Conservation (phyloP, 2,113 vertebrate species). For the Haemorhous mexicanus region DNA sequence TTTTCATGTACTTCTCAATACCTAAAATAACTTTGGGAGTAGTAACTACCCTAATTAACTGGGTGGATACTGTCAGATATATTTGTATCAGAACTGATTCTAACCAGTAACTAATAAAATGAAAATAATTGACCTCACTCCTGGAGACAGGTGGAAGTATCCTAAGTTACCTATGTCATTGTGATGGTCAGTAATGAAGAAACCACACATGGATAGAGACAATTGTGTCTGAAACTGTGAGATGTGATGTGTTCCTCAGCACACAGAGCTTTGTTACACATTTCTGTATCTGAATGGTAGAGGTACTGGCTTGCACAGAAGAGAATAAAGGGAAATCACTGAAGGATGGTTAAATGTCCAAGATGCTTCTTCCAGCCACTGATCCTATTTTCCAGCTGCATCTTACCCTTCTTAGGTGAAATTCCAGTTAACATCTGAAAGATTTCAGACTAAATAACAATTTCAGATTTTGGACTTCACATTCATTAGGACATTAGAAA, state of each 20-base stretch:
- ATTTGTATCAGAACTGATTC: not conserved
- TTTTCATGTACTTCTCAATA: not conserved
- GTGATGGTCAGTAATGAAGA: not conserved
- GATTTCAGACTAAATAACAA: not conserved
- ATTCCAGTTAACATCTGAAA: not conserved
- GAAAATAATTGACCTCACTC: not conserved
- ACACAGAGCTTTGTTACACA: not conserved
- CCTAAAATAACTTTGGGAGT: not conserved
- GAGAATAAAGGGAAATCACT: not conserved
- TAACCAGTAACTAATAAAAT: not conserved
- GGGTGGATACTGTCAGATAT: not conserved
- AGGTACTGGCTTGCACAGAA: not conserved
- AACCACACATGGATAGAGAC: not conserved
- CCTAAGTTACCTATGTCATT: not conserved
- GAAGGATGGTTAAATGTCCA: not conserved
- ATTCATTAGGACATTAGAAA: not conserved
- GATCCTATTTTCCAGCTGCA: not conserved
- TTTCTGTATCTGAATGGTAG: not conserved
- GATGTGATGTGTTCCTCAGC: not conserved
- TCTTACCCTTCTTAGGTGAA: not conserved
- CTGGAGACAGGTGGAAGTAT: not conserved
- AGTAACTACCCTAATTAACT: not conserved
- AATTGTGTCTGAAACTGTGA: not conserved
- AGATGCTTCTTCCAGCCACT: not conserved
- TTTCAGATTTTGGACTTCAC: not conserved